Conservation (phyloP, 2,113 vertebrate species). For the Bucco capensis region DNA sequence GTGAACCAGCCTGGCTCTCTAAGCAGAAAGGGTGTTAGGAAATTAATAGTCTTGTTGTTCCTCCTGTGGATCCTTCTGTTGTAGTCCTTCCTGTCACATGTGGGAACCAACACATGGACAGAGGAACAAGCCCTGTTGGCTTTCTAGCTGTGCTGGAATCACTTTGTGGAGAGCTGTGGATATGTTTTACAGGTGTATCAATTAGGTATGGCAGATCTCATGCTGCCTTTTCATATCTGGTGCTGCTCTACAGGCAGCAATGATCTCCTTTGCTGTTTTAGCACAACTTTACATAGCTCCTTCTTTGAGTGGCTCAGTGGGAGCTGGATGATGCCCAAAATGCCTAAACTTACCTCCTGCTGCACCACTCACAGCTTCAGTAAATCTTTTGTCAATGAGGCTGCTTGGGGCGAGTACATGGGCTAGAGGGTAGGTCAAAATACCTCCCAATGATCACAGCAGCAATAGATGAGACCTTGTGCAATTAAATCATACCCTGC, state of each 20-base stretch:
- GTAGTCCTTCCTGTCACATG: neutral
- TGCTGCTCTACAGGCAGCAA: neutral
- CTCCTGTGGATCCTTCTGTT: neutral
- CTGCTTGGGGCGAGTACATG: neutral
- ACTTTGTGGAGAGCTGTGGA: neutral
- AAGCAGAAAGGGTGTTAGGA: neutral
- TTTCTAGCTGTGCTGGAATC: neutral
- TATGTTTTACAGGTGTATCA: neutral
- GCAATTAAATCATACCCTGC: neutral
- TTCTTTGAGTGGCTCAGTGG: neutral
- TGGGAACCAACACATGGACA: accelerated
- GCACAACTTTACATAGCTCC: neutral
- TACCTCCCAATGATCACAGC: neutral
- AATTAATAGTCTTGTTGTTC: neutral
- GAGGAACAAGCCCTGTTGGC: neutral
- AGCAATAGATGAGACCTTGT: neutral
- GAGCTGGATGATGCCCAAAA: neutral
- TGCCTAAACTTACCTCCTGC: neutral
- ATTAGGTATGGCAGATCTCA: neutral
- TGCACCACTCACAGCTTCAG: neutral
- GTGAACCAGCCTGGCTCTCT: neutral
- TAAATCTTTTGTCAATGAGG: neutral
- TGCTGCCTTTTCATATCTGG: neutral
- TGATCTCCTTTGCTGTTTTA: neutral
- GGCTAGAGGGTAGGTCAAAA: neutral